Percentiles rank a stretch among this genome's conserved stretches.
Evolutionary conservation across 1,140 invertebrate genomes (phyloP).

Genomic region (Aphidius gifuensis): DNA sequence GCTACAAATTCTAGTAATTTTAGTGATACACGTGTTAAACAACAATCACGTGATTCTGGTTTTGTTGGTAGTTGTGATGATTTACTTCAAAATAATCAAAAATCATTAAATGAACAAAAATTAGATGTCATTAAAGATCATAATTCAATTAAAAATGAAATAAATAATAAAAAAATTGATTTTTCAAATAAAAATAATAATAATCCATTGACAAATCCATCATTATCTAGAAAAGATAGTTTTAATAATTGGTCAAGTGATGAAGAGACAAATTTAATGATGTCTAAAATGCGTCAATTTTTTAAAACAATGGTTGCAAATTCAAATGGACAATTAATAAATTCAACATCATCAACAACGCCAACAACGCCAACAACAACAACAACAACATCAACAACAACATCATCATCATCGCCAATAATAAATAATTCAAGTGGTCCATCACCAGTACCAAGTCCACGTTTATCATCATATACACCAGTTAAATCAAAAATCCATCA

Average conservation of each 20-base stretch:
- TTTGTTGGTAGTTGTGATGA: constrained; percentile 87
- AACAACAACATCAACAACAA: constrained; percentile 32
- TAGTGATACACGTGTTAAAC: constrained; percentile 52
- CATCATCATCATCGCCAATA: neutral
- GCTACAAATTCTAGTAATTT: neutral
- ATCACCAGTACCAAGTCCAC: constrained; percentile 58
- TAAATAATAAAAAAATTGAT: constrained; percentile 23
- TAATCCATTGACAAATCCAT: constrained; percentile 42
- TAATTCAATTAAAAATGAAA: constrained; percentile 5
- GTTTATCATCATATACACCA: constrained; percentile 53
- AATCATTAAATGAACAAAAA: constrained; percentile 33
- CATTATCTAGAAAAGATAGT: constrained; percentile 77
- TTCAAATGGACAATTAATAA: constrained; percentile 56
- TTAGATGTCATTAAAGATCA: constrained; percentile 19
- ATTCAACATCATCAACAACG: constrained; percentile 21
- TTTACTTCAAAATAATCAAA: constrained; percentile 64
- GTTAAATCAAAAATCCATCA: constrained; percentile 37
- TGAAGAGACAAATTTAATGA: constrained; percentile 91
- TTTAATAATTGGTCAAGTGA: constrained; percentile 92
- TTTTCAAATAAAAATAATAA: constrained; percentile 30
- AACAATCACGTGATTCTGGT: constrained; percentile 80
- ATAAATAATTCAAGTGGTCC: constrained; percentile 55
- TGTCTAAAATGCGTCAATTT: constrained; percentile 89
- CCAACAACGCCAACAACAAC: no score
- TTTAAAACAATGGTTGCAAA: constrained; percentile 82